A percentile compares a stretch with the other conserved stretches of the same genome.
Evolutionary conservation across 2,113 vertebrate genomes (phyloP).

Genomic region (Thamnaconus septentrionalis): DNA sequence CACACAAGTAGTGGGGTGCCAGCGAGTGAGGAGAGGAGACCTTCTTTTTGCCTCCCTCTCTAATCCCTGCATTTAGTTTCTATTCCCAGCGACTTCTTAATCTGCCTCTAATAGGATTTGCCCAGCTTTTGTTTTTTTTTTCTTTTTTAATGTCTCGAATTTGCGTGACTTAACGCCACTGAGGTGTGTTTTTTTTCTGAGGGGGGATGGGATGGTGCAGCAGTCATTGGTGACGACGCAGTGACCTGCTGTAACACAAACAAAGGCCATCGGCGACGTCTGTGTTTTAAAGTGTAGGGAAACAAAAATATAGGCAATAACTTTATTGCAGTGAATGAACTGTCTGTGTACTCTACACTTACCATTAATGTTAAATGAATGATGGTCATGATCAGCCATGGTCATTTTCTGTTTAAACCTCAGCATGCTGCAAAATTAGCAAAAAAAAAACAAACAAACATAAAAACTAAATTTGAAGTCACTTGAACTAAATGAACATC

Average conservation of each 20-base stretch:
- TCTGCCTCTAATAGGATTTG: slow-evolving; percentile 70
- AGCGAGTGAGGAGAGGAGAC: slow-evolving; percentile 26
- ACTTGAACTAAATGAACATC: too few relatives aligned
- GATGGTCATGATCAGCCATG: too few relatives aligned
- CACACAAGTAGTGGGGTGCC: slow-evolving; percentile 23
- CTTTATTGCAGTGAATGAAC: too few relatives aligned
- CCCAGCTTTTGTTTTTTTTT: slow-evolving; percentile 42
- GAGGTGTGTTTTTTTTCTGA: neutral
- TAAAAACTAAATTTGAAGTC: too few relatives aligned
- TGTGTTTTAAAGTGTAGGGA: too few relatives aligned
- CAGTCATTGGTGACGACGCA: neutral
- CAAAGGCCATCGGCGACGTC: neutral
- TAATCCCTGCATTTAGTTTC: slow-evolving; percentile 72
- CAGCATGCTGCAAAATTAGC: too few relatives aligned
- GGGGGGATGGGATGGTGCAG: too few relatives aligned
- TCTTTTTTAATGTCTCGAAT: slow-evolving; percentile 29
- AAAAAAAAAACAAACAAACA: too few relatives aligned
- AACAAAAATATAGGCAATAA: too few relatives aligned
- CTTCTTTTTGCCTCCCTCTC: slow-evolving; percentile 27
- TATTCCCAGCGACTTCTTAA: slow-evolving; percentile 69
- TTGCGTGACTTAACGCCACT: slow-evolving; percentile 4
- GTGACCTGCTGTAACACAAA: neutral
- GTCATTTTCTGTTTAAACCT: too few relatives aligned
- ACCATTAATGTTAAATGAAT: too few relatives aligned
- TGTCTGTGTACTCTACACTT: too few relatives aligned